These are phyloP conservation scores for Diloba caeruleocephala DNA, from an alignment of 2,888 invertebrate species.

Conservation along the genomic window DNA sequence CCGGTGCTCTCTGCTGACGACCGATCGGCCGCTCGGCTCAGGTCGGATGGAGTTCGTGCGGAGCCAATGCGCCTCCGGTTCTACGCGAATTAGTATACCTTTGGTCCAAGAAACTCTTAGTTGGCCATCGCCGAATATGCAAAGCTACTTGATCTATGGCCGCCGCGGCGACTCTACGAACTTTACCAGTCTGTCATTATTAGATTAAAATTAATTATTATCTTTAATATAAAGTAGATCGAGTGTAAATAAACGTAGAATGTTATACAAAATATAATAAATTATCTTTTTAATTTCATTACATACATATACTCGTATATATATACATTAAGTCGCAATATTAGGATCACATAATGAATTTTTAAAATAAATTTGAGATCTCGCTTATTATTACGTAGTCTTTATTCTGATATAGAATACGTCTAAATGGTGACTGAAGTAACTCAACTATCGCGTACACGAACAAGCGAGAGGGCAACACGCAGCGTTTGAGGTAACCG, in stretches of 20 bases:
- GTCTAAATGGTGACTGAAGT: constrained; percentile 85
- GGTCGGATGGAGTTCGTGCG: constrained; percentile 76
- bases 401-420: constrained; percentile 88
- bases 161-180: constrained; percentile 89
- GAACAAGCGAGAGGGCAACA: constrained; percentile 83
- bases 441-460: constrained; percentile 82
- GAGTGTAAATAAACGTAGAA: constrained; percentile 88
- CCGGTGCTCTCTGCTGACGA: constrained; percentile 69
- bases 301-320: constrained; percentile 76
- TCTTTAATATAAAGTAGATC: constrained; percentile 88
- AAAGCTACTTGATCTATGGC: constrained; percentile 89
- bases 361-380: constrained; percentile 89
- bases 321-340: constrained; percentile 86
- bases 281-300: constrained; percentile 85
- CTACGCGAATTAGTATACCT: constrained; percentile 89
- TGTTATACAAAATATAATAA: constrained; percentile 89
- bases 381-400: constrained; percentile 89
- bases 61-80: constrained; percentile 88
- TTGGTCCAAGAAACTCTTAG: constrained; percentile 88
- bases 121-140: constrained; percentile 89
- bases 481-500: constrained; percentile 56
- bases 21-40: constrained; percentile 78
- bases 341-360: constrained; percentile 86
- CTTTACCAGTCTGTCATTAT: constrained; percentile 89
- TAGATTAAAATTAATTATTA: constrained; percentile 89